Evolutionary conservation across 1,140 invertebrate genomes (phyloP).

Genomic region (Phymorhynchus buccinoides): DNA sequence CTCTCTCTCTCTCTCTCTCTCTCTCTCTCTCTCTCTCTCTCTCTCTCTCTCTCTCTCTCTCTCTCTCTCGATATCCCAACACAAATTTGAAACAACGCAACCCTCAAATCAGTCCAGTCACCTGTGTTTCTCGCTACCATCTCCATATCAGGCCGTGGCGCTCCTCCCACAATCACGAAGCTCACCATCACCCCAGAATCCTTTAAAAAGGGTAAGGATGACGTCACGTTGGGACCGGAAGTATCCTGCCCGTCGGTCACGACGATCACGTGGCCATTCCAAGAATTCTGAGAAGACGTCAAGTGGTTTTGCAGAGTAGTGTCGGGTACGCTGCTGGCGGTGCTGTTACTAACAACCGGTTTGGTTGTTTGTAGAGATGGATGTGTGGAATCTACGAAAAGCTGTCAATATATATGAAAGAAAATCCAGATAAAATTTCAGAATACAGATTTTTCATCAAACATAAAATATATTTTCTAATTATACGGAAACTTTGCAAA

Average conservation of each 20-base stretch:
- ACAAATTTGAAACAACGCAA: too few relatives aligned
- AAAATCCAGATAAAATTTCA: too few relatives aligned
- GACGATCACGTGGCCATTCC: conserved; percentile 3
- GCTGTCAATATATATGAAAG: too few relatives aligned
- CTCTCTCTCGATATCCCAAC: too few relatives aligned
- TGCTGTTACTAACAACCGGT: too few relatives aligned
- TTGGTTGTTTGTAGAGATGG: too few relatives aligned
- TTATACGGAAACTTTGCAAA: too few relatives aligned
- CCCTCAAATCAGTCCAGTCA: too few relatives aligned
- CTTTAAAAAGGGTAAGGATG: neutral
- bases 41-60: neutral
- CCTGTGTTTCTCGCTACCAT: conserved; percentile 37
- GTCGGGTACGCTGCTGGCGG: too few relatives aligned
- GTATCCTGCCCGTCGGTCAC: conserved; percentile 37
- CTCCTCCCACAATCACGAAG: conserved; percentile 26
- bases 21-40: neutral
- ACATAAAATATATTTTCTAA: too few relatives aligned
- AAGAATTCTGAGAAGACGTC: neutral
- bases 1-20: neutral
- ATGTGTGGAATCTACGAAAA: too few relatives aligned
- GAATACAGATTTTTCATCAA: too few relatives aligned
- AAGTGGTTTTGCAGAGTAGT: neutral
- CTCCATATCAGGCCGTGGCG: conserved; percentile 19
- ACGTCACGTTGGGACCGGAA: conserved; percentile 30
- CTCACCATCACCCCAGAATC: conserved; percentile 21